A percentile compares a stretch with the other conserved stretches of the same genome.
Evolutionary conservation across 2,797 vertebrate genomes (phyloP).

Genomic region (Ispidina lecontei): DNA sequence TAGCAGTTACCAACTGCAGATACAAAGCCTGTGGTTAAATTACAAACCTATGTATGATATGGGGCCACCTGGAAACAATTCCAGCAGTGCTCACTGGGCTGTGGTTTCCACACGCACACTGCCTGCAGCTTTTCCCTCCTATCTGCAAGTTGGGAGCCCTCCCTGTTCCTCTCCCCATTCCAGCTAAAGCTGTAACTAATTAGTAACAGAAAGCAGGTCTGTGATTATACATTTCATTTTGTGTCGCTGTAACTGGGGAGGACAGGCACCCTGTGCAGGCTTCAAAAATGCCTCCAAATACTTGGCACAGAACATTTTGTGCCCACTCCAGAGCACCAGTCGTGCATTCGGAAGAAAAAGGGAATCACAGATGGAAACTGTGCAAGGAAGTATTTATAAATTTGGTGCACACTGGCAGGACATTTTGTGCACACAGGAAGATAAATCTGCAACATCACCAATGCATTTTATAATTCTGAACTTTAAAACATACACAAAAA

Average conservation of each 20-base stretch:
- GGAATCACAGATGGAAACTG: background rate
- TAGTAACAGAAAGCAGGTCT: conserved; percentile 25
- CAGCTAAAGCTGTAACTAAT: conserved; percentile 47
- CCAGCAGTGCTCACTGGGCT: background rate
- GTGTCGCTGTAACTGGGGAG: background rate
- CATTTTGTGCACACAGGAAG: background rate
- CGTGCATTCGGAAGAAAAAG: background rate
- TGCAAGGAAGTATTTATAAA: background rate
- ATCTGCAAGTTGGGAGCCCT: background rate
- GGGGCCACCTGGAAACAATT: background rate
- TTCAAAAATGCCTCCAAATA: background rate
- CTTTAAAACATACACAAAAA: background rate
- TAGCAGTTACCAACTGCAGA: background rate
- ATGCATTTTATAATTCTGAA: background rate
- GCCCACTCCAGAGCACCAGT: background rate
- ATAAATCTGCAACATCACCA: background rate
- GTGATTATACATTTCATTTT: conserved; percentile 4
- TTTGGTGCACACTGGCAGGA: background rate
- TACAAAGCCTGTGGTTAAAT: background rate
- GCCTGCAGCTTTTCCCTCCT: background rate
- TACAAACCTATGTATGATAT: rapidly evolving
- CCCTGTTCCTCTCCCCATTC: background rate
- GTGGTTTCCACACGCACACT: background rate
- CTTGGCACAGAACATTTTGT: background rate
- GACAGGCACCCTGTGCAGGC: background rate